A percentile compares a stretch with the other conserved stretches of the same genome.
phyloP scores from a whole-genome alignment of 92 coral and sea anemone genomes.

The Montipora capitata region DNA sequence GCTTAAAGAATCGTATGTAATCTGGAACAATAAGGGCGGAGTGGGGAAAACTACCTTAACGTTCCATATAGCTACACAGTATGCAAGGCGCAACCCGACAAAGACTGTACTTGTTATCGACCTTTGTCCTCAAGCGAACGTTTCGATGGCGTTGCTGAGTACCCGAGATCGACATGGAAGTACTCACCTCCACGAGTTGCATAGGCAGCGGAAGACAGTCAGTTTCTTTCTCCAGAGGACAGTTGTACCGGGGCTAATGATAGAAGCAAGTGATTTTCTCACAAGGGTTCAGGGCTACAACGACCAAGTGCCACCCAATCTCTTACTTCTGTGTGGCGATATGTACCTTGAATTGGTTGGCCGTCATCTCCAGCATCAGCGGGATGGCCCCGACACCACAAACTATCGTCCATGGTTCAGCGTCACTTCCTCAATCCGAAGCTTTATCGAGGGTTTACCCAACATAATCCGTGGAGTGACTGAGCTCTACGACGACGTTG shows the following conservation, averaged over 20 bases:
- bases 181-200: background rate
- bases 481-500: background rate
- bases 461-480: background rate
- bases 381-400: background rate
- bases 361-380: slow-evolving; percentile 17
- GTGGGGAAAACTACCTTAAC: slow-evolving; percentile 51
- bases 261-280: background rate
- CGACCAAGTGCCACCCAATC: slow-evolving; percentile 8
- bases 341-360: slow-evolving; percentile 34
- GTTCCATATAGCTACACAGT: slow-evolving; percentile 34
- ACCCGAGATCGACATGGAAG: background rate
- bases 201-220: background rate
- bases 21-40: slow-evolving; percentile 56
- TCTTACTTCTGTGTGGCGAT: slow-evolving; percentile 27
- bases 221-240: slow-evolving; percentile 13
- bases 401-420: background rate
- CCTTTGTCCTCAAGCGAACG: slow-evolving; percentile 31
- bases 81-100: background rate
- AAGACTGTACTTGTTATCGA: slow-evolving; percentile 11
- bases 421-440: background rate
- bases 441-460: slow-evolving; percentile 24
- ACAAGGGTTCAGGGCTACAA: background rate
- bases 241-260: background rate
- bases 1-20: slow-evolving; percentile 29
- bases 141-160: slow-evolving; percentile 22